Conservation (phyloP, 2,797 vertebrate genomes). For the Scolopax bukidnonensis region DNA sequence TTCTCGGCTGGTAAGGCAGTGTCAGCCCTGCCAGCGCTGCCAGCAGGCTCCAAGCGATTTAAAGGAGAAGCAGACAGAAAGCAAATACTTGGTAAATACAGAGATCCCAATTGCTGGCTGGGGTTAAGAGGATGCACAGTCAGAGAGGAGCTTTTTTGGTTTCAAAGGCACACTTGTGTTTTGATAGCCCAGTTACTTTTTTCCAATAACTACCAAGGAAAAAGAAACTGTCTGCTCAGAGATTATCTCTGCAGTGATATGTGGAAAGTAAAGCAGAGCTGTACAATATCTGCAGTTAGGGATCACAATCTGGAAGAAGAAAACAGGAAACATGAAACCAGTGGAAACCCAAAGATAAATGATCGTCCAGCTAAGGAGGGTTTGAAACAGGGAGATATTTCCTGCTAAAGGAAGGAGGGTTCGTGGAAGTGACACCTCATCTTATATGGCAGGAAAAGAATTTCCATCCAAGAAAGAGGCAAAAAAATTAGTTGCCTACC, state of each 20-base stretch:
- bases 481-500: neutral
- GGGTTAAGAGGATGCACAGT: neutral
- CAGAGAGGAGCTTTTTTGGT: neutral
- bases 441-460: constrained; percentile 6
- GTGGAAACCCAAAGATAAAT: constrained; percentile 57
- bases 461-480: neutral
- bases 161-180: neutral
- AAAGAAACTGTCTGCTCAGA: constrained; percentile 50
- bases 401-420: constrained; percentile 3
- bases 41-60: neutral
- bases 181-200: constrained; percentile 1
- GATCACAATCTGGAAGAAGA: constrained; percentile 62
- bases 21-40: neutral
- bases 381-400: constrained; percentile 44
- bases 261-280: constrained; percentile 67
- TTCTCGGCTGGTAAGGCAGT: neutral
- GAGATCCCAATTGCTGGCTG: neutral
- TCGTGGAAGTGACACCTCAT: constrained; percentile 37
- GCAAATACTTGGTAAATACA: neutral
- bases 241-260: constrained; percentile 65
- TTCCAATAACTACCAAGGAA: constrained; percentile 37
- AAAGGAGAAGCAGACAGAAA: constrained; percentile 27
- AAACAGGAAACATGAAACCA: constrained; percentile 65
- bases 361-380: neutral
- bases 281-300: constrained; percentile 60